Base-by-base conservation (phyloP, 1,140 invertebrate species). In the Eulimnadia texana region DNA sequence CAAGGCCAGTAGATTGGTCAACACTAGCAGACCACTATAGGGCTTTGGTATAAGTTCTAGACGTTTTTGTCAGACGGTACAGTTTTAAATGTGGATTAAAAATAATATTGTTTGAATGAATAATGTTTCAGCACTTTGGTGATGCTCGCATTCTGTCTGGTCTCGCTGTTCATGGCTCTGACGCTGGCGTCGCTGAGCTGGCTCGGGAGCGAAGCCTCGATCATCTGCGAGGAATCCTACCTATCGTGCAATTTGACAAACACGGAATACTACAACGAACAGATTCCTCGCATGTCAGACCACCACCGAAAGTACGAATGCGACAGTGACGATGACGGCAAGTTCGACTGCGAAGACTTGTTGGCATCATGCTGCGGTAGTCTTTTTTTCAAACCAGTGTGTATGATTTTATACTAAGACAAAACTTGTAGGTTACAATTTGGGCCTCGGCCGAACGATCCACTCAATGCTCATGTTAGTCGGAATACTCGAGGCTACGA, bases 161-260 rank as follows among this genome's bases (percentile, higher is more conserved):
- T 60, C 3, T 58, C 62, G 6, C 22, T 63, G 52, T 63, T 63
- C 42, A 33, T 63, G 62, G 62, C 62, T 3, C 19, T 63, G 58
- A 63, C 62, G 25, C 62, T 63, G 2, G 47, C 56, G 20, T 63
- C 62, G 9, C 50, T 63, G 19, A 58, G 62, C 59, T 63, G 62
- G 62, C 47, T 63, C 19, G 62, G 62, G 16, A 50, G 49, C 20
- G 58, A 63, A 42, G 57, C 62, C 10, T 47, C 62, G 13, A 10
- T 50, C 16, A 51, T 47, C 22, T 63, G 62, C 47, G 23, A 60
- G 51, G 50, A 61, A 1, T 53, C 24, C 56, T 42, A 16, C 33
- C 6, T 16, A 16, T 9, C 6, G 6, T 16, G 16, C 6, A 42
- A 6, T 42, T 16, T 6, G 33, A 33, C 28, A 16, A 42, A 54